These are phyloP conservation scores for Trilocha varians DNA, from an alignment of 2,888 invertebrate genomes.

Conservation along the genomic window DNA sequence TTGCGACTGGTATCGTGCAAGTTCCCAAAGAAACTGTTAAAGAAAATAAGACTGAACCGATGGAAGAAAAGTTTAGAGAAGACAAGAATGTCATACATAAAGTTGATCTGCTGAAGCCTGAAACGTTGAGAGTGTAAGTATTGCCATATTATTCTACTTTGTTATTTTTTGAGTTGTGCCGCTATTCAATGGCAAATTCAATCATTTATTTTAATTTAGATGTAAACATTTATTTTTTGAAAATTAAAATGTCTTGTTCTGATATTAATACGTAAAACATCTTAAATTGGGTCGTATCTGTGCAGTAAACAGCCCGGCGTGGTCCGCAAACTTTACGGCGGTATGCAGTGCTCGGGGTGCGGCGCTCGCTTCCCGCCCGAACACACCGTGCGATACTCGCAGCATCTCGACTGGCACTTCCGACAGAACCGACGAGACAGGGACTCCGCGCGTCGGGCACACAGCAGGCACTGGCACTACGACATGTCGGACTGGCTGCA, in stretches of 20 bases:
- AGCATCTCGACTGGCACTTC: slow-evolving; percentile 99
- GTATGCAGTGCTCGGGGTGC: slow-evolving; percentile 97
- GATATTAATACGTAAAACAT: no score
- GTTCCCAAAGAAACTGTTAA: slow-evolving; percentile 28
- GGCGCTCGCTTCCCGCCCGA: slow-evolving; percentile 94
- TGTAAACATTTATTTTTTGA: neutral
- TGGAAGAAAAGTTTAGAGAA: no score
- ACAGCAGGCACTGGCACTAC: slow-evolving; percentile 92
- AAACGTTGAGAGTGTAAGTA: slow-evolving; percentile 82
- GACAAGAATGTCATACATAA: slow-evolving; percentile 67
- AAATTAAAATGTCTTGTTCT: no score
- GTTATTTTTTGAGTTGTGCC: neutral
- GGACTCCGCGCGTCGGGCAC: slow-evolving; percentile 87
- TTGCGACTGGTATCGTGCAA: slow-evolving; percentile 78
- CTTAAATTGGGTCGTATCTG: neutral
- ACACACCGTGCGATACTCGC: slow-evolving; percentile 90
- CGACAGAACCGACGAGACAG: slow-evolving; percentile 91
- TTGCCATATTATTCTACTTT: slow-evolving; percentile 4
- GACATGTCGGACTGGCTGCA: slow-evolving; percentile 93
- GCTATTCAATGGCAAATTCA: no score
- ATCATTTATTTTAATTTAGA: no score
- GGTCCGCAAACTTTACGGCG: slow-evolving; percentile 82
- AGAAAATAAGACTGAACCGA: slow-evolving; percentile 31
- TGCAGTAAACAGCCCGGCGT: slow-evolving; percentile 81
- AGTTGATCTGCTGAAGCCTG: slow-evolving; percentile 79